Base-by-base conservation (phyloP, 1,140 invertebrate species). In the Macrosteles quadrilineatus region DNA sequence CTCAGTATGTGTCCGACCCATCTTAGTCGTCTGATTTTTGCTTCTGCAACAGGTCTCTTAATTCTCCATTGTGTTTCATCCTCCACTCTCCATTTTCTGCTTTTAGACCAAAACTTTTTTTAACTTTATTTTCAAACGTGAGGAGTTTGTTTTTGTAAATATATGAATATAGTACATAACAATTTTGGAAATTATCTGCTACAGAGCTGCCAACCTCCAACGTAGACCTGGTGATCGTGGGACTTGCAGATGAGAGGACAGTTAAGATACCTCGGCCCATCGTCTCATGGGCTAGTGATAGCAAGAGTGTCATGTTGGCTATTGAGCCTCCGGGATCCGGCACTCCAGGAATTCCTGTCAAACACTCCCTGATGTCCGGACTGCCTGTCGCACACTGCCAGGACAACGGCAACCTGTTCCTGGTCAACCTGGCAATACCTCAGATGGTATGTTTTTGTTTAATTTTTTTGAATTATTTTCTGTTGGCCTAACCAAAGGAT, bases 341-440 rank as follows among this genome's bases (percentile, higher is more conserved):
- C 30, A 89, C 87, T 63, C 85, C 84, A 27, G 87, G 87, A 71
- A 83, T 92, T 68, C 75, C 83, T 30, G 85, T 89, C 55, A 94
- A 94, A 81, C 93, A 89, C 78, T 88, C 89, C 64, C 81, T 96
- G 67, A 77, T 89, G 69, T 89, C 90, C 59, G 88, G 87, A 45
- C 82, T 96, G 78, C 94, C 94, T 53, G 81, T 93, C 11, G 86
- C 88, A 72, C 88, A 90, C 78, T 85, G 85, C 65, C 78, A 83
- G 64, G 85, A 85, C 65, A 90, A 90, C 80, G 93, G 93, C 47
- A 90, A 91, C 81, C 81, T 95, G 68, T 95, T 95, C 81, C 84
- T 97, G 67, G 94, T 91, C 80, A 94, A 96, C 82, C 83, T 96
- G 74, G 91, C 90, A 68, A 86, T 95, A 76, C 94, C 94, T 17